Base-by-base conservation (phyloP, 2,113 vertebrate species). In the Hippocampus barbouri region DNA sequence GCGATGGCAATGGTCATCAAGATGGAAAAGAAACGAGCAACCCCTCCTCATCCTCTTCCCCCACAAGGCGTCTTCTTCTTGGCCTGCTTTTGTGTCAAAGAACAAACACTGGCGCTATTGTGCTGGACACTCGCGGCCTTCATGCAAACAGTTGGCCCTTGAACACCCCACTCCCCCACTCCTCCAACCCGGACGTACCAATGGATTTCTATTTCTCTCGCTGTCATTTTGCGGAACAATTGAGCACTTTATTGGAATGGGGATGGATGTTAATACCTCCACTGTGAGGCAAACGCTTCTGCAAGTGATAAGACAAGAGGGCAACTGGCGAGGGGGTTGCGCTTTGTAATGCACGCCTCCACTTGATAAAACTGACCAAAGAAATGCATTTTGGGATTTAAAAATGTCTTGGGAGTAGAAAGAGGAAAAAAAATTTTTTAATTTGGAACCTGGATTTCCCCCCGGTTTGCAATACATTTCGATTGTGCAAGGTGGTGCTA, bases 61-160 rank as follows among this genome's bases (percentile, higher is more conserved):
- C 83, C 85, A 63, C 75, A 76, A 38, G 34, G 34, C n/a, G 21
- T 11, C 53, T 56, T 71, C 78, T 84, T 56, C 93, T 91, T 91
- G 93, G 87, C 65, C 74, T 8, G 59, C 76, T 64, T 61, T 72
- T 81, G 82, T 79, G 79, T 79, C 79, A 88, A 91, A 91, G 90
- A 93, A 89, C 66, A 93, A 93, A 98, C 96, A 99, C 92, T 93
- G 92, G 86, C 83, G 81, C 92, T 94, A 95, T 97, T 98, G 96
- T 98, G 87, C 90, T 85, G 92, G 92, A 93, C 90, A 83, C 88
- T 91, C 87, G 77, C 75, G 86, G 90, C 89, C 92, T 93, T 94
- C 91, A 95, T 92, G 92, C 93, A 93, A 90, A 92, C 90, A 85
- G 89, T 76, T 89, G 73, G 74, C 59, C 27, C 59, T 34, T 8